phyloP scores from a whole-genome alignment of 2,113 vertebrate genomes.

The Nibea coibor region DNA sequence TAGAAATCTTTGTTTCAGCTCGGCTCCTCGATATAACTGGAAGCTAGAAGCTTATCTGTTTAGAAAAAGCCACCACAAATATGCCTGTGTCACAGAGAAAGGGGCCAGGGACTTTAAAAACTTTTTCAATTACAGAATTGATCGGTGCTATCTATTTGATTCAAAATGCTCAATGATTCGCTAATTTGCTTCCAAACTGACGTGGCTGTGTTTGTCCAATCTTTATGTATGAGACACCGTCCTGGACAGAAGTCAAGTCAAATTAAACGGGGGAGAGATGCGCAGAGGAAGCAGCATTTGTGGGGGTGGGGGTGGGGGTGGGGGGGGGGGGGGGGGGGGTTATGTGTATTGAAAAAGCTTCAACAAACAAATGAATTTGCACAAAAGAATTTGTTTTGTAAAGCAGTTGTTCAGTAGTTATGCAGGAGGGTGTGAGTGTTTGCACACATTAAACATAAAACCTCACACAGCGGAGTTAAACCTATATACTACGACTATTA shows the following conservation, averaged over 20 bases:
- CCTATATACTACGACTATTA: no score
- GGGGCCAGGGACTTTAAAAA: conserved; percentile 9
- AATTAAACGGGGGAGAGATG: conserved; percentile 1
- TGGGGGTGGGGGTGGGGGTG: no score
- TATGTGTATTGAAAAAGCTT: conserved; percentile 18
- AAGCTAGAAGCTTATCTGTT: conserved; percentile 5
- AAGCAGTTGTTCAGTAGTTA: not conserved
- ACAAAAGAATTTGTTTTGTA: conserved; percentile 6
- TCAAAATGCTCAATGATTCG: conserved; percentile 16
- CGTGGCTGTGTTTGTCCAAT: conserved; percentile 29
- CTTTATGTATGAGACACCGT: conserved; percentile 22
- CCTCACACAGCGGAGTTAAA: not conserved
- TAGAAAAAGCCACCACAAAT: not conserved
- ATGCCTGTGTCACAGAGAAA: conserved; percentile 13
- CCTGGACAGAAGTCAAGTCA: conserved; percentile 23
- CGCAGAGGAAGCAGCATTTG: not conserved
- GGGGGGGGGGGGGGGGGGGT: no score
- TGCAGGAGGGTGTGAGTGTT: not conserved
- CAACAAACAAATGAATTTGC: conserved; percentile 4
- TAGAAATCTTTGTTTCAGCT: conserved; percentile 1
- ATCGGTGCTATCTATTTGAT: conserved; percentile 29
- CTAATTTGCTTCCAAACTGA: conserved; percentile 26
- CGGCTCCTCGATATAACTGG: not conserved
- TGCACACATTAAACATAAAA: conserved; percentile 10
- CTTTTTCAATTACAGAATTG: conserved; percentile 45